Conservation (phyloP, 2,797 vertebrate species). For the Clamator glandarius region DNA sequence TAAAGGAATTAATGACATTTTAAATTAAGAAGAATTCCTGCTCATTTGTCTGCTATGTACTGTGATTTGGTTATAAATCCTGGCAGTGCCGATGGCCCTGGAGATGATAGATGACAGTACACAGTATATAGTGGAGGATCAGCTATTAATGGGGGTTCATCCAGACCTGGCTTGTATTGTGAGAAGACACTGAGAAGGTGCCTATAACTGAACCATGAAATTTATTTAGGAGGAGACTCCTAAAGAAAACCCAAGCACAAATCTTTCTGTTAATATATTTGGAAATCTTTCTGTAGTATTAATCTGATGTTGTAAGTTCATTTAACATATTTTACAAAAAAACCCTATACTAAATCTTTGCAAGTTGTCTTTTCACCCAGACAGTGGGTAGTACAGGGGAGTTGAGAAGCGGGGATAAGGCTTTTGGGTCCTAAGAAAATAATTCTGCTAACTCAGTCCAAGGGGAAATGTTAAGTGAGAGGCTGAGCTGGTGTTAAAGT, state of each 20-base stretch:
- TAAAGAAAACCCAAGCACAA: neutral
- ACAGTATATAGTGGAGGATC: neutral
- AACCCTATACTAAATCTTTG: neutral
- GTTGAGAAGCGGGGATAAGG: neutral
- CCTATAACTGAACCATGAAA: neutral
- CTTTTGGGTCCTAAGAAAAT: neutral
- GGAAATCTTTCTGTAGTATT: neutral
- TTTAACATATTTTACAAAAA: neutral
- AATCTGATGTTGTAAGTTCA: neutral
- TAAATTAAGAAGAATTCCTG: conserved; percentile 11
- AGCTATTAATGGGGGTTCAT: neutral
- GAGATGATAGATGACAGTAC: neutral
- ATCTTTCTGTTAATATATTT: neutral
- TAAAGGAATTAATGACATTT: neutral
- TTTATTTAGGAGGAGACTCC: neutral
- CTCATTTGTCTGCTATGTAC: neutral
- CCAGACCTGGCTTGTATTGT: neutral
- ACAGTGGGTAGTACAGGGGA: neutral
- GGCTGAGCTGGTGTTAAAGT: neutral
- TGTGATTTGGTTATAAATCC: neutral
- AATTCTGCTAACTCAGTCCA: neutral
- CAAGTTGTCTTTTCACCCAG: neutral
- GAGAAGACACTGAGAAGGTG: neutral
- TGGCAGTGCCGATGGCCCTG: neutral
- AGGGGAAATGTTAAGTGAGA: neutral